Conservation (phyloP, 2,113 vertebrate genomes). For the Xiphophorus couchianus region DNA sequence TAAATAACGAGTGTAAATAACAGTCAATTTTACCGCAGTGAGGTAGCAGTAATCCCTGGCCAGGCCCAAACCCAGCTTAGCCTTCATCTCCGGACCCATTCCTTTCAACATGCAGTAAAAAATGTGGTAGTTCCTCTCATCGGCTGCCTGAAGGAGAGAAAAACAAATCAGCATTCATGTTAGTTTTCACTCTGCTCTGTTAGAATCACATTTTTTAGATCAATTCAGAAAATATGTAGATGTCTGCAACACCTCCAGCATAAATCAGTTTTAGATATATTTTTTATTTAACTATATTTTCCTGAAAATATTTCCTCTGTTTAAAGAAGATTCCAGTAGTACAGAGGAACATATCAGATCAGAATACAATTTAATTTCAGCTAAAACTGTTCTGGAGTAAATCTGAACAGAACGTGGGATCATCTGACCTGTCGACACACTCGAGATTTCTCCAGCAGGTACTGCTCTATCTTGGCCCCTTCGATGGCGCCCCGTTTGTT, state of each 20-base stretch:
- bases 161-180: background rate
- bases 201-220: background rate
- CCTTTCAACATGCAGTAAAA: constrained; percentile 98
- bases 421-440: constrained; percentile 71
- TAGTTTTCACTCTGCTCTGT: background rate
- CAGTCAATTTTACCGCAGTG: constrained; percentile 85
- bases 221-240: no score
- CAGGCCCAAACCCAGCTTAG: constrained; percentile 88
- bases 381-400: background rate
- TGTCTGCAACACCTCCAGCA: no score
- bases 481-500: constrained; percentile 76
- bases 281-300: no score
- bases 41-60: constrained; percentile 93
- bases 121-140: constrained; percentile 96
- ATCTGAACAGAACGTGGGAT: background rate
- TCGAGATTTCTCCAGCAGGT: constrained; percentile 78
- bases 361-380: background rate
- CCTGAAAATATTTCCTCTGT: no score
- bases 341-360: background rate
- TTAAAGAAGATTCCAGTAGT: no score
- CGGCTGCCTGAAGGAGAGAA: constrained; percentile 80
- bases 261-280: no score
- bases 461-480: constrained; percentile 78
- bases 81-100: constrained; percentile 91
- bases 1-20: background rate